Conservation (phyloP, 2,888 invertebrate species). For the Phasia obesa region DNA sequence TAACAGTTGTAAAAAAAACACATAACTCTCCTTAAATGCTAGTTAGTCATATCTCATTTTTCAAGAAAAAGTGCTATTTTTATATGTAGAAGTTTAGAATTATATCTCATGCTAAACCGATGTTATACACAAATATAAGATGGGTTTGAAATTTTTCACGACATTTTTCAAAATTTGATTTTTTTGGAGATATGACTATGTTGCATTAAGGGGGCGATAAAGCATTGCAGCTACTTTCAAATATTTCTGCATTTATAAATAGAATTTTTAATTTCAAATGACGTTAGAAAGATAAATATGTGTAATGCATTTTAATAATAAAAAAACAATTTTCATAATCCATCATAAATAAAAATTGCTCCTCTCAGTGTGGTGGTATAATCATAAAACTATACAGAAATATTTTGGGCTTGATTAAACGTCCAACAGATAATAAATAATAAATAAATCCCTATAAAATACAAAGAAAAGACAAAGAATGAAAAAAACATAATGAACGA, state of each 20-base stretch:
- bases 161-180: too few species aligned
- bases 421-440: conserved; percentile 31
- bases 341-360: conserved; percentile 53
- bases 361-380: conserved; percentile 30
- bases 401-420: conserved; percentile 41
- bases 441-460: not conserved
- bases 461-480: conserved; percentile 1
- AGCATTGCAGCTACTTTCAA: not conserved
- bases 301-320: conserved; percentile 46
- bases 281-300: conserved; percentile 26
- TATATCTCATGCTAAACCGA: too few species aligned
- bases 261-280: conserved; percentile 28
- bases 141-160: too few species aligned
- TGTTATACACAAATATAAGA: too few species aligned
- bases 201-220: too few species aligned
- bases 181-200: too few species aligned
- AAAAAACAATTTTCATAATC: conserved; percentile 60
- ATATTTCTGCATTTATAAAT: not conserved
- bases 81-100: too few species aligned
- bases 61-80: too few species aligned
- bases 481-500: conserved; percentile 47
- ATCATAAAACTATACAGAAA: conserved; percentile 49
- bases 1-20: too few species aligned
- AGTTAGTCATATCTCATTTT: too few species aligned
- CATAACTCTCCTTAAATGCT: too few species aligned